These are phyloP conservation scores for Pelmatolapia mariae DNA, from an alignment of 2,113 vertebrate genomes.

Conservation along the genomic window DNA sequence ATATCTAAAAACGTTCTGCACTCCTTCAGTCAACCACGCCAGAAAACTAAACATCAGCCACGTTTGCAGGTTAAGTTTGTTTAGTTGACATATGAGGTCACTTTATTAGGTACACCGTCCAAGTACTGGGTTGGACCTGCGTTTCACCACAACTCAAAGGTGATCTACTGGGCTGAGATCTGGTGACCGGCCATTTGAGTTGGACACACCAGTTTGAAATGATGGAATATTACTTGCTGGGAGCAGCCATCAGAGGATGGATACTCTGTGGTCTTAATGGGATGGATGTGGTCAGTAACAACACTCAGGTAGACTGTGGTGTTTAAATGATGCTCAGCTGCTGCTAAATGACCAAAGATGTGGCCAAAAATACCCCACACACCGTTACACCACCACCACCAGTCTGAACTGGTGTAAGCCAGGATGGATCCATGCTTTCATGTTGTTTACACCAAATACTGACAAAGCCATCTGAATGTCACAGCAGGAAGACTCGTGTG, in stretches of 20 bases:
- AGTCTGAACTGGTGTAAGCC: background rate
- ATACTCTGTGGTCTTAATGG: background rate
- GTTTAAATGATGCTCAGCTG: background rate
- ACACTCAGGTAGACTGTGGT: background rate
- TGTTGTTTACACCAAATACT: background rate
- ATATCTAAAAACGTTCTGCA: background rate
- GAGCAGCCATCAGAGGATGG: background rate
- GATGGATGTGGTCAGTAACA: background rate
- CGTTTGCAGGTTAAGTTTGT: background rate
- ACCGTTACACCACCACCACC: background rate
- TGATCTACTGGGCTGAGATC: background rate
- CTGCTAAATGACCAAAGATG: background rate
- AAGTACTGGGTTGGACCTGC: background rate
- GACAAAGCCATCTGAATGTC: background rate
- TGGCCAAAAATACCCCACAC: accelerated
- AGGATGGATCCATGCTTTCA: background rate
- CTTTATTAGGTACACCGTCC: background rate
- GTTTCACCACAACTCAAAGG: accelerated
- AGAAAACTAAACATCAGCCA: background rate
- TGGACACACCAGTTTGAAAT: background rate
- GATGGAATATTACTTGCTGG: background rate
- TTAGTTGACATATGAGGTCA: no score
- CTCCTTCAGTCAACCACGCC: accelerated
- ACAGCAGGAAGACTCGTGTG: background rate
- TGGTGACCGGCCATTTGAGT: background rate